Conservation (phyloP, 2,113 vertebrate species). For the Bubalus kerabau region DNA sequence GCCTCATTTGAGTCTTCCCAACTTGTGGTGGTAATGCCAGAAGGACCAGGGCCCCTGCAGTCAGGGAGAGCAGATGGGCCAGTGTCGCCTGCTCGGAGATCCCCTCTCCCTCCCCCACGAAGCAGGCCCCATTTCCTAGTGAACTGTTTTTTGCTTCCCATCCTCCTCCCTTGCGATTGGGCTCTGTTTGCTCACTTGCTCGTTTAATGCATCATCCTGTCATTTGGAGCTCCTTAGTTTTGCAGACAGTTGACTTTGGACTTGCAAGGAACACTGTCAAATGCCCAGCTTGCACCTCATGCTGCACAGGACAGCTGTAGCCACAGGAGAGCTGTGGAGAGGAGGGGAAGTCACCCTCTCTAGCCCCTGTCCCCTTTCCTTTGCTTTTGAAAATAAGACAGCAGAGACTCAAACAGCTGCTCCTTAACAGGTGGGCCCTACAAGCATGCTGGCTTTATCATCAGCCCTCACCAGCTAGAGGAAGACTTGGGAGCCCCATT, state of each 20-base stretch:
- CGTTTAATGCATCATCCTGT: not conserved
- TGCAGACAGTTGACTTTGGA: conserved; percentile 45
- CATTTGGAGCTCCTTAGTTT: conserved; percentile 49
- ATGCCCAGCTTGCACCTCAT: not conserved
- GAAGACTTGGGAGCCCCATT: not conserved
- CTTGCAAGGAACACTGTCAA: conserved; percentile 25
- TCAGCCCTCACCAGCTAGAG: not conserved
- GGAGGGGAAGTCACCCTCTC: not conserved
- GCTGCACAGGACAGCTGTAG: not conserved
- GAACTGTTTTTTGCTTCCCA: conserved; percentile 13
- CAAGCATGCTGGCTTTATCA: not conserved
- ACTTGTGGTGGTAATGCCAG: not conserved
- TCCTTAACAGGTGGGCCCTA: not conserved
- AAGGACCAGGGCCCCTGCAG: not conserved
- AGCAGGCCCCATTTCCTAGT: conserved; percentile 2
- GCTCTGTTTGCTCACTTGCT: conserved; percentile 52
- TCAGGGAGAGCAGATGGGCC: not conserved
- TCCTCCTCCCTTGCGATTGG: not conserved
- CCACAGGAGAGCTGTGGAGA: not conserved
- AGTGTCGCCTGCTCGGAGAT: not conserved
- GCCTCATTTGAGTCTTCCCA: not conserved
- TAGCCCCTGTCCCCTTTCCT: not conserved
- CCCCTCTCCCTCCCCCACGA: not conserved
- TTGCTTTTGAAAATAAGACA: conserved; percentile 39
- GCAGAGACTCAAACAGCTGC: not conserved